Evolutionary conservation across 2,888 invertebrate genomes (phyloP).

Genomic region (Hypercompe scribonia): DNA sequence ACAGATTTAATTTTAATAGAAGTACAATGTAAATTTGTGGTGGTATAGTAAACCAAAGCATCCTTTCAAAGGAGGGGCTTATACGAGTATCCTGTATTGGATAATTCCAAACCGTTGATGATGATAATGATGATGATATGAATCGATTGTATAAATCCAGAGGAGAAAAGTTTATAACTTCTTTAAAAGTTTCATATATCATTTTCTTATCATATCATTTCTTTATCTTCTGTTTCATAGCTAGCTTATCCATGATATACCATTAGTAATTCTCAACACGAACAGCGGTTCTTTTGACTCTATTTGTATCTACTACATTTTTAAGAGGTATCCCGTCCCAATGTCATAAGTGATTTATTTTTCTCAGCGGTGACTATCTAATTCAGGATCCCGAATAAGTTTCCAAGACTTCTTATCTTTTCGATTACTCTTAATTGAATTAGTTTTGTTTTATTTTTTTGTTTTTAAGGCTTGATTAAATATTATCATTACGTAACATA

Average conservation of each 20-base stretch:
- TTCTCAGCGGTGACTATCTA: too few relatives aligned
- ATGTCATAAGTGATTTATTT: neutral
- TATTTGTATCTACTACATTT: neutral
- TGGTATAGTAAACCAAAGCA: too few relatives aligned
- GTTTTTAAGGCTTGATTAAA: too few relatives aligned
- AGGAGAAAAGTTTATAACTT: neutral
- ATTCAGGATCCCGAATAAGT: too few relatives aligned
- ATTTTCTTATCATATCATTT: too few relatives aligned
- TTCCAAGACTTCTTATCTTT: neutral
- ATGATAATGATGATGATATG: too few relatives aligned
- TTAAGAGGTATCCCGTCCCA: too few relatives aligned
- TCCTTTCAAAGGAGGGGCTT: too few relatives aligned
- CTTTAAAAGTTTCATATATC: neutral
- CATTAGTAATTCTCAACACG: neutral
- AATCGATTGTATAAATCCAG: neutral
- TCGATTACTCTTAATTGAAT: neutral
- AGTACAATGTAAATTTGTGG: too few relatives aligned
- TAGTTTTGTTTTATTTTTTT: too few relatives aligned
- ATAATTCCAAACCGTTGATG: too few relatives aligned
- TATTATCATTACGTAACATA: neutral
- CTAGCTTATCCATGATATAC: neutral
- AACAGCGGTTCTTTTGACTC: neutral
- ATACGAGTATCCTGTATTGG: too few relatives aligned
- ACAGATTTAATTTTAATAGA: neutral
- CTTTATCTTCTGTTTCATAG: neutral